Conservation (phyloP, 2,888 invertebrate species). For the Oxycera nigricornis region DNA sequence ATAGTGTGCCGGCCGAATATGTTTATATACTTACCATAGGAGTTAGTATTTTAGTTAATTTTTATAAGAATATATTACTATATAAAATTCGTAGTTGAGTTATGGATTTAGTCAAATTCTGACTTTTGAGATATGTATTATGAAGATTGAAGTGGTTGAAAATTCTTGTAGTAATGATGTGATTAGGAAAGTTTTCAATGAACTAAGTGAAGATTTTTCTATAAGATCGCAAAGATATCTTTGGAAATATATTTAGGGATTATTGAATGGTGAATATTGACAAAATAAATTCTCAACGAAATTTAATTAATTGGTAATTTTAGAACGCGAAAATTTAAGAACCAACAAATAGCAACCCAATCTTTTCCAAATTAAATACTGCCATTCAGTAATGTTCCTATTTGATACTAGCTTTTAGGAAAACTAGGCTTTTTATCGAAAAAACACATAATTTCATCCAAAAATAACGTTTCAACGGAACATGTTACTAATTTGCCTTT, state of each 20-base stretch:
- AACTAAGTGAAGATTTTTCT: too few species aligned
- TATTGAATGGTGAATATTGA: too few species aligned
- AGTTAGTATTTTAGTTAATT: background rate
- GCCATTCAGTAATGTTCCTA: background rate
- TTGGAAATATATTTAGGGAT: too few species aligned
- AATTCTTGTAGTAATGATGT: too few species aligned
- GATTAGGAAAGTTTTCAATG: too few species aligned
- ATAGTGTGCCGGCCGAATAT: conserved; percentile 45
- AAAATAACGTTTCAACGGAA: background rate
- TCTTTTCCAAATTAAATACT: too few species aligned
- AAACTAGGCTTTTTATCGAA: conserved; percentile 3
- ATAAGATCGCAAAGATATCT: too few species aligned
- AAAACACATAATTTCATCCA: background rate
- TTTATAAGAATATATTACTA: background rate
- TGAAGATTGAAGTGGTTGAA: too few species aligned
- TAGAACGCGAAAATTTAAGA: too few species aligned
- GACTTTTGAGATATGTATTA: background rate
- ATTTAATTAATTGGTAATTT: too few species aligned
- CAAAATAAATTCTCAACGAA: too few species aligned
- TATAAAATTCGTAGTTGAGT: background rate
- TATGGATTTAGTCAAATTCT: background rate
- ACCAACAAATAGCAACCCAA: too few species aligned
- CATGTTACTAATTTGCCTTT: background rate
- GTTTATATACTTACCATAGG: conserved; percentile 20
- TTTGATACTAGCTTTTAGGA: conserved; percentile 26